Evolutionary conservation across 1,140 invertebrate species (phyloP).

Genomic region (Lasioglossum albipes): DNA sequence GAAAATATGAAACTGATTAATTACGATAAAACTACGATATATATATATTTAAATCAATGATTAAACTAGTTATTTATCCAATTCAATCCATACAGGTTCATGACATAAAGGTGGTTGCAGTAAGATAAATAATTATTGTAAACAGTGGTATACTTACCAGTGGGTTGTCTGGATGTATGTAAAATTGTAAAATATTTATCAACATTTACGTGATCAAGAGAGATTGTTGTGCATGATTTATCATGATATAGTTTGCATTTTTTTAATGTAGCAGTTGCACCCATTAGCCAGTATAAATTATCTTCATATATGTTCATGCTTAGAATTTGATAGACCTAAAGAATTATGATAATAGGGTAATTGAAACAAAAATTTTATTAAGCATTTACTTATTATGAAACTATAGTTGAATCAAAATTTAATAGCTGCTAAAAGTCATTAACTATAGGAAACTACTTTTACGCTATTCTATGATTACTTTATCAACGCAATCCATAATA

Average conservation of each 20-base stretch:
- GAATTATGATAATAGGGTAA: background rate
- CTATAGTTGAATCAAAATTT: too few species aligned
- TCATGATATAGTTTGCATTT: constrained; percentile 81
- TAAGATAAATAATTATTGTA: too few species aligned
- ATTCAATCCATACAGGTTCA: too few species aligned
- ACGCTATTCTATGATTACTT: too few species aligned
- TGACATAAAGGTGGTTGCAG: too few species aligned
- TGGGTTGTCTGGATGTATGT: constrained; percentile 81
- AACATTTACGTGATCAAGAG: constrained; percentile 45
- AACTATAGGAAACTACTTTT: too few species aligned
- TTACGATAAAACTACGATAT: background rate
- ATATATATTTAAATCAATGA: too few species aligned
- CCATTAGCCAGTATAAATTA: constrained; percentile 81
- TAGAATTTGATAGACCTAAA: constrained; percentile 75
- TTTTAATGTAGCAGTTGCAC: constrained; percentile 76
- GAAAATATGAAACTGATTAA: constrained; percentile 1
- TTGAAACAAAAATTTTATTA: background rate
- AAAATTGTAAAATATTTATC: constrained; percentile 81
- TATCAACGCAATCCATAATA: too few species aligned
- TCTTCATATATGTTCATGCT: constrained; percentile 83
- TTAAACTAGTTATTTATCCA: too few species aligned
- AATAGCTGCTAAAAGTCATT: too few species aligned
- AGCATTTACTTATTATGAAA: background rate
- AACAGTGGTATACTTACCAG: constrained; percentile 36
- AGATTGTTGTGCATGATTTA: constrained; percentile 73